Conservation (phyloP, 2,888 invertebrate species). For the Himalopsyche tibetana region DNA sequence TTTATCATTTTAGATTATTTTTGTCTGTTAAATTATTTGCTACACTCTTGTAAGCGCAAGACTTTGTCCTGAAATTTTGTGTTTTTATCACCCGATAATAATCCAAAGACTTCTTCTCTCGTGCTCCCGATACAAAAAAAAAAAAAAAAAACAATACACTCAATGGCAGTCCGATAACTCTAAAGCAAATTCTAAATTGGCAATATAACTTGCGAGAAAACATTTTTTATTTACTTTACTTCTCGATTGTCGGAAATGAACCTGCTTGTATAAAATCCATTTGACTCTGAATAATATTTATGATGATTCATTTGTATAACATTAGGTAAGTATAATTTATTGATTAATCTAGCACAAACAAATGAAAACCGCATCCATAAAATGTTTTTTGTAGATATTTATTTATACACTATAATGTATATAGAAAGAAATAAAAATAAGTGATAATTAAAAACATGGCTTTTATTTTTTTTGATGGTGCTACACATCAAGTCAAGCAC, state of each 20-base stretch:
- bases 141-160: no score
- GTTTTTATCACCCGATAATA: no score
- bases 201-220: neutral
- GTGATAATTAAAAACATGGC: neutral
- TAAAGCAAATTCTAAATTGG: neutral
- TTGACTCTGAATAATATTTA: no score
- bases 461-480: neutral
- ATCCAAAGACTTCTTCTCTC: no score
- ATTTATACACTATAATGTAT: slow-evolving; percentile 42
- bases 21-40: no score
- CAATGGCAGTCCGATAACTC: no score
- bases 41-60: no score
- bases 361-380: neutral
- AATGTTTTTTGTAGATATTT: slow-evolving; percentile 35
- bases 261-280: neutral
- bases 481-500: no score
- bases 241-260: neutral
- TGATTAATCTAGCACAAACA: slow-evolving; percentile 13
- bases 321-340: slow-evolving; percentile 30
- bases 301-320: neutral
- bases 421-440: slow-evolving; percentile 35
- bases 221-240: neutral
- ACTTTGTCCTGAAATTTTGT: no score
- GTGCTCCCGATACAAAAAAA: no score
- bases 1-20: no score